Percentiles rank a stretch among this genome's conserved stretches.
phyloP scores from a whole-genome alignment of 2,113 vertebrate genomes.

The human region GRCh38 chr6:169775001-169775500 shows the following conservation, averaged over 20 bases:
- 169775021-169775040: accelerated
- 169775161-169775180: background rate
- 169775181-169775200: background rate
- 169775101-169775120: accelerated
- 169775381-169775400: background rate
- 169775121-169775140: accelerated
- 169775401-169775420: background rate
- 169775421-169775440: background rate
- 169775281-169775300: slow-evolving; percentile 76
- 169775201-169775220: background rate
- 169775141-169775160: background rate
- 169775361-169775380: accelerated
- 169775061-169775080: accelerated
- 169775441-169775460: no score
- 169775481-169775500: no score
- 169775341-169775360: slow-evolving; percentile 64
- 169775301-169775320: slow-evolving; percentile 74
- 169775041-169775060: background rate
- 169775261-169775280: slow-evolving; percentile 80
- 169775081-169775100: no score
- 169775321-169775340: background rate
- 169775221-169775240: background rate
- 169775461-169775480: background rate
- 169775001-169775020: background rate
- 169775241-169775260: background rate